Evolutionary conservation across 2,888 invertebrate genomes (phyloP).

Genomic region (Apantesis nais): DNA sequence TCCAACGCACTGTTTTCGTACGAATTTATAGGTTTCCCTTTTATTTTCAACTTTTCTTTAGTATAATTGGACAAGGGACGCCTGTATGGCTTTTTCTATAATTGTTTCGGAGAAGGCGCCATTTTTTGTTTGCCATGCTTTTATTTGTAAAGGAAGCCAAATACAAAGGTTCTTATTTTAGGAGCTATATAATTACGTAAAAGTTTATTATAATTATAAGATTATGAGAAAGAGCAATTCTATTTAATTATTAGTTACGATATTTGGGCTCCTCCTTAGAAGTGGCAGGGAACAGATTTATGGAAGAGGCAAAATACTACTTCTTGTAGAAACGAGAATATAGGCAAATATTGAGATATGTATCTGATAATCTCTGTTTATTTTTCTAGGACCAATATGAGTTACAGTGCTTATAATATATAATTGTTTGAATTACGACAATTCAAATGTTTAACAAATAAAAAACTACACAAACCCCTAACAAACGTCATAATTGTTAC

Average conservation of each 20-base stretch:
- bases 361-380: background rate
- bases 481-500: too few relatives aligned
- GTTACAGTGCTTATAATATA: background rate
- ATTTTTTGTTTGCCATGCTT: slow-evolving; percentile 11
- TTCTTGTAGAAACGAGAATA: background rate
- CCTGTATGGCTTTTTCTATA: slow-evolving; percentile 46
- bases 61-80: slow-evolving; percentile 49
- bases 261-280: background rate
- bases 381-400: background rate
- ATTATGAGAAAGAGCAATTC: background rate
- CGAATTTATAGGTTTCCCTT: slow-evolving; percentile 70
- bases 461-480: too few relatives aligned
- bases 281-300: background rate
- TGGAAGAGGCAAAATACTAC: background rate
- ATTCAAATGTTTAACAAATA: too few relatives aligned
- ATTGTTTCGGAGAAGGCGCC: slow-evolving; percentile 37
- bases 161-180: background rate
- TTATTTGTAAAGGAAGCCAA: slow-evolving; percentile 8
- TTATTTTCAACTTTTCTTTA: slow-evolving; percentile 60
- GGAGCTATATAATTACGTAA: background rate
- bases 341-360: background rate
- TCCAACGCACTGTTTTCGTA: slow-evolving; percentile 65
- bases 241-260: background rate
- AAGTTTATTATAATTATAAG: background rate
- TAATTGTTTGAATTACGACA: background rate